phyloP scores from a whole-genome alignment of 2,797 vertebrate genomes.

The Argentina silus region DNA sequence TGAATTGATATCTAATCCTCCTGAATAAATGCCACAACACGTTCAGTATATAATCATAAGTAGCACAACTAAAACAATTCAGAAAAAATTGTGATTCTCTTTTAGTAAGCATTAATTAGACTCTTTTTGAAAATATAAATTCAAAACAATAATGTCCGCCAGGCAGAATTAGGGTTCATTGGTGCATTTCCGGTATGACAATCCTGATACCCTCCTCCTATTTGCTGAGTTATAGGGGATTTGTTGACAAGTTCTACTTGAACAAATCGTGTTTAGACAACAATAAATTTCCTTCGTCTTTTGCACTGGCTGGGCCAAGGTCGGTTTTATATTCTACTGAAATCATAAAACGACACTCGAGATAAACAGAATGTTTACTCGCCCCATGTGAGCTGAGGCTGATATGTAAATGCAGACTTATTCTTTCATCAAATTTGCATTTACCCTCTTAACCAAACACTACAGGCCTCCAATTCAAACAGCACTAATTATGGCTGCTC shows the following conservation, averaged over 20 bases:
- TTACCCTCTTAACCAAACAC: conserved; percentile 99
- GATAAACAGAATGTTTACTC: conserved; percentile 99
- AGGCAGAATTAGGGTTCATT: conserved; percentile 46
- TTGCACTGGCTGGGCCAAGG: conserved; percentile 92
- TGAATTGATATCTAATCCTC: too few species aligned
- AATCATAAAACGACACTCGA: conserved; percentile 99
- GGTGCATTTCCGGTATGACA: conserved; percentile 57
- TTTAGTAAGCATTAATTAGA: conserved; percentile 4
- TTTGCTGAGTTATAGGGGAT: conserved; percentile 83
- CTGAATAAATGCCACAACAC: too few species aligned
- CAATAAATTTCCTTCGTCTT: conserved; percentile 92
- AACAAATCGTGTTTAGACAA: conserved; percentile 91
- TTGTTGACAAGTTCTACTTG: conserved; percentile 89
- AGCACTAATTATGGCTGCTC: conserved; percentile 98
- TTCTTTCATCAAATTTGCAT: conserved; percentile 99
- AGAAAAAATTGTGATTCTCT: background rate
- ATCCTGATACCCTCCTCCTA: conserved; percentile 70
- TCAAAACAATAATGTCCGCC: conserved; percentile 32
- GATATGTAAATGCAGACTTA: conserved; percentile 99
- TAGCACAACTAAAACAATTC: too few species aligned
- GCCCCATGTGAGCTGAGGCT: conserved; percentile 97
- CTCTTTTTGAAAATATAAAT: conserved; percentile 32
- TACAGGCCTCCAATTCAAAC: conserved; percentile 99
- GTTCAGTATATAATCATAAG: too few species aligned
- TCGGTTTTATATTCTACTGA: conserved; percentile 98